Conservation (phyloP, 2,888 invertebrate species). For the Phortica magna region DNA sequence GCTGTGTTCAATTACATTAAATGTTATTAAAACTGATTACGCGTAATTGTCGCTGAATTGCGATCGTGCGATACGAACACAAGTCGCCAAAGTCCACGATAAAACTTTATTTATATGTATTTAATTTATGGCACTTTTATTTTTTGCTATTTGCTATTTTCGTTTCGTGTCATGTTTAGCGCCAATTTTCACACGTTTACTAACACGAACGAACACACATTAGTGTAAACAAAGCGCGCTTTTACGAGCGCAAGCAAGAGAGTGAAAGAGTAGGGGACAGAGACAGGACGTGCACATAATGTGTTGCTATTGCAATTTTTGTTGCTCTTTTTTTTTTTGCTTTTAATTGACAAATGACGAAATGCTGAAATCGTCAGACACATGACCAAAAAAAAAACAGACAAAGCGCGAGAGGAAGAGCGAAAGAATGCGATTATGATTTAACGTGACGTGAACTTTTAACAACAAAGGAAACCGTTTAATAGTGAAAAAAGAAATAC, state of each 20-base stretch:
- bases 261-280: background rate
- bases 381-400: too few species aligned
- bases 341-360: too few species aligned
- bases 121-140: background rate
- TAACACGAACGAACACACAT: background rate
- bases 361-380: too few species aligned
- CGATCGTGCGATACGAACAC: conserved; percentile 36
- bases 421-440: too few species aligned
- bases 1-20: conserved; percentile 39
- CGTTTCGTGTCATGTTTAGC: conserved; percentile 47
- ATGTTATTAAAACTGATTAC: conserved; percentile 55
- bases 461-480: background rate
- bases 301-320: too few species aligned
- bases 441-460: too few species aligned
- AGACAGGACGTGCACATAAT: too few species aligned
- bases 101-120: background rate
- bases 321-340: too few species aligned
- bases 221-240: background rate
- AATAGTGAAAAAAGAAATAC: background rate
- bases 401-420: too few species aligned
- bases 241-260: background rate
- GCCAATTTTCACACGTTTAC: conserved; percentile 54
- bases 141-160: background rate
- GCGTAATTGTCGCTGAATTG: conserved; percentile 61
- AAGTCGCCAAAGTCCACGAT: background rate